Evolutionary conservation across 1,140 invertebrate species (phyloP), one percentile per base, ranked within the genome.

Genomic region (Drosophila ercepeae): DNA sequence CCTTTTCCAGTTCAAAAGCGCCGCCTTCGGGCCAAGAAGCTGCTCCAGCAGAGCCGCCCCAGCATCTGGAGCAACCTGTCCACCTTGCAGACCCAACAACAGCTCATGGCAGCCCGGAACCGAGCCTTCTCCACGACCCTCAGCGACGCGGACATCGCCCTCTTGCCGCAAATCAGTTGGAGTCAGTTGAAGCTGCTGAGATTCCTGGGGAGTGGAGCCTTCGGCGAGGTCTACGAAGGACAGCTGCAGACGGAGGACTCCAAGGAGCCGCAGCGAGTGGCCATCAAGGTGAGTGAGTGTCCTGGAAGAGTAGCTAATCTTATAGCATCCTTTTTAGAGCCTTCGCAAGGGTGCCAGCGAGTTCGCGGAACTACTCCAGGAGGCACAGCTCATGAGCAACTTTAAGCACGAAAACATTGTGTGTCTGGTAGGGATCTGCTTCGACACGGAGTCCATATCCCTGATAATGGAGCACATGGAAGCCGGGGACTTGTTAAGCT

Each of bases 401-500:
- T 99, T 99, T 88, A 96, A 97, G 78, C 98, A 99, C 90, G 96
- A 98, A 34, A 97, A 99, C 90, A 99, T 99, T 29, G 92, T 99
- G 4, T 94, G 96, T 76, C 92, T 99, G 4, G 92, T 99, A 2
- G 98, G 98, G 0, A 97, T 99, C 1, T 99, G 98, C 91, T 93
- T 98, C 2, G 97, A 99, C 89, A 96, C 96, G 49, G 97, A 99
- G 86, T 95, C 97, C 8, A 96, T 97, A 72, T 97, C 97, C 72
- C 95, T 99, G 41, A 95, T 99, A 13, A 95, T 99, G 92, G 98
- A 99, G 92, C 93, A 99, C 6, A 99, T 99, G 99, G 96, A 98
- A 92, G 97, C 96, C 1, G 98, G 98, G 0, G 98, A 99, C 92
- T 92, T 99, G 21, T 92, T 99, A 0, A 97, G 96, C 41, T 99